Conservation (phyloP, 2,113 vertebrate species). For the Dermatemys mawii region DNA sequence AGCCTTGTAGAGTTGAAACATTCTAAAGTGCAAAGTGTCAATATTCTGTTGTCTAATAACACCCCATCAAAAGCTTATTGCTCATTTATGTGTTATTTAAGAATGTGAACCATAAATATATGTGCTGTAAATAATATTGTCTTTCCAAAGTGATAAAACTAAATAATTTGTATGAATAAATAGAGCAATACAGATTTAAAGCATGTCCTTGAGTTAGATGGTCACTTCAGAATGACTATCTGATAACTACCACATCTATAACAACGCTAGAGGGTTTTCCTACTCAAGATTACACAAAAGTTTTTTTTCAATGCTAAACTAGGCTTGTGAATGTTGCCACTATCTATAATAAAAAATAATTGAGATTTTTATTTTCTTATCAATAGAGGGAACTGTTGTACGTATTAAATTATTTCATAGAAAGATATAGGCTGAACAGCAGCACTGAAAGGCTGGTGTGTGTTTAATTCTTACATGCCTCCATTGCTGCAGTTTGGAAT, state of each 20-base stretch:
- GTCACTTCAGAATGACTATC: neutral
- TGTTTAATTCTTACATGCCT: neutral
- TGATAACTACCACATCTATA: neutral
- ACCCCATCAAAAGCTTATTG: neutral
- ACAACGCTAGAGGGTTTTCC: neutral
- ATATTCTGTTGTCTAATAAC: neutral
- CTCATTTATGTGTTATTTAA: neutral
- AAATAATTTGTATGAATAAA: neutral
- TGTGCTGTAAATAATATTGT: neutral
- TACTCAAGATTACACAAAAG: neutral
- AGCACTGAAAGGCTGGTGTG: neutral
- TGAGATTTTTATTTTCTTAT: neutral
- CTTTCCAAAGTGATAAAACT: neutral
- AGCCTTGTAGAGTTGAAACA: neutral
- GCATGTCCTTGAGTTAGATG: neutral
- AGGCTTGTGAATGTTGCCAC: neutral
- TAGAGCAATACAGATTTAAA: neutral
- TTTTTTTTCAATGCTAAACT: neutral
- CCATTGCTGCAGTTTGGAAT: neutral
- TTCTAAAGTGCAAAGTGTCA: neutral
- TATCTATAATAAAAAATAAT: neutral
- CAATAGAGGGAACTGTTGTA: rapidly evolving
- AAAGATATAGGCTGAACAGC: neutral
- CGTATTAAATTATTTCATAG: neutral
- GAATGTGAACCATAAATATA: neutral